A percentile compares a stretch with the other conserved stretches of the same genome.
These are phyloP conservation scores for Pangasius mekongensis DNA, from an alignment of 2,797 vertebrate species.

Conservation along the genomic window DNA sequence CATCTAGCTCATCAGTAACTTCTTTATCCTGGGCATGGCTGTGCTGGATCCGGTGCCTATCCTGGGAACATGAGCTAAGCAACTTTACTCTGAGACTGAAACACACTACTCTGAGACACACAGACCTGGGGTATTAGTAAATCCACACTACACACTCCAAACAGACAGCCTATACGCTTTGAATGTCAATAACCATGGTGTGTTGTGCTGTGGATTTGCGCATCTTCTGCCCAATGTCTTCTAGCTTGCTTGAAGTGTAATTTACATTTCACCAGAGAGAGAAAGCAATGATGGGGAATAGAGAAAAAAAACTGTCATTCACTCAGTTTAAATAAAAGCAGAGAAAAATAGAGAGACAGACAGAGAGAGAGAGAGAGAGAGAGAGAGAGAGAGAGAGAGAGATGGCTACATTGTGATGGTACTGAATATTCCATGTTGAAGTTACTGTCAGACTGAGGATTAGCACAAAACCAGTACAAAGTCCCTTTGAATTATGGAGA, in stretches of 20 bases:
- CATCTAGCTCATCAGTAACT: background rate
- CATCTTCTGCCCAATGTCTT: constrained; percentile 5
- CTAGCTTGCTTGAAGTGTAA: background rate
- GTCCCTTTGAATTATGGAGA: background rate
- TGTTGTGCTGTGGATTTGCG: background rate
- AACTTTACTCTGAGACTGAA: background rate
- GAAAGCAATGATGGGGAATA: constrained; percentile 10
- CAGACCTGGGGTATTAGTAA: background rate
- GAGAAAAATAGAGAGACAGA: constrained; percentile 12
- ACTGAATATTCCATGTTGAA: constrained; percentile 35
- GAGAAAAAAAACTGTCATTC: background rate
- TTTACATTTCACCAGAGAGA: constrained; percentile 36
- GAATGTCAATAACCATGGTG: background rate
- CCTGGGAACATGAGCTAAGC: background rate
- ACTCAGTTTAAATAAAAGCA: background rate
- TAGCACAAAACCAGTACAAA: background rate
- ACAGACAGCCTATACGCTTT: background rate
- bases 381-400: constrained; percentile 1
- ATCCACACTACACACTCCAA: background rate
- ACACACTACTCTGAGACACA: background rate
- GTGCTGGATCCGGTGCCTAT: background rate
- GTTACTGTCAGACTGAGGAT: constrained; percentile 22
- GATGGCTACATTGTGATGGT: background rate
- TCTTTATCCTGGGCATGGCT: background rate
- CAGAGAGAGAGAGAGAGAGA: background rate